phyloP scores from a whole-genome alignment of 2,888 invertebrate genomes.

The Drosophila percnosoma region DNA sequence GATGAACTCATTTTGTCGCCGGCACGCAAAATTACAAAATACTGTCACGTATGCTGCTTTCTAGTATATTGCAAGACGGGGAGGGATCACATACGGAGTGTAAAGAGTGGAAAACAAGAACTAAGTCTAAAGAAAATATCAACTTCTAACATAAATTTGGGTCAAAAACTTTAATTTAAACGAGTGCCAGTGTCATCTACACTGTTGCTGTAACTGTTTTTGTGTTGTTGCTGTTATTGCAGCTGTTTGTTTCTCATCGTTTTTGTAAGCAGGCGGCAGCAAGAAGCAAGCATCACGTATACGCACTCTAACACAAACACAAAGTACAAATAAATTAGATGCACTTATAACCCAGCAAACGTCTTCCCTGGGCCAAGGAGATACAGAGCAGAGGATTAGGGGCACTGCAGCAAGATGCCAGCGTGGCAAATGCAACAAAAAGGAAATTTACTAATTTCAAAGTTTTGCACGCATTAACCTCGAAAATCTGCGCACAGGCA shows the following conservation, averaged over 20 bases:
- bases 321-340: slow-evolving; percentile 82
- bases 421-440: slow-evolving; percentile 61
- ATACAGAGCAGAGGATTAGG: background rate
- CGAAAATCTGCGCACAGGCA: slow-evolving; percentile 76
- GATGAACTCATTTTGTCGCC: slow-evolving; percentile 72
- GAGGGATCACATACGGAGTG: slow-evolving; percentile 8
- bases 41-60: slow-evolving; percentile 80
- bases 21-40: slow-evolving; percentile 69
- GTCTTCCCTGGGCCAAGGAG: background rate
- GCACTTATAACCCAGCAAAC: slow-evolving; percentile 58
- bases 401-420: slow-evolving; percentile 29
- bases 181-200: slow-evolving; percentile 69
- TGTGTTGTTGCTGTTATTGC: slow-evolving; percentile 36
- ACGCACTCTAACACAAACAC: slow-evolving; percentile 73
- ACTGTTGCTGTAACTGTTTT: slow-evolving; percentile 34
- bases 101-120: slow-evolving; percentile 6
- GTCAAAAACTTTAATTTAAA: slow-evolving; percentile 79
- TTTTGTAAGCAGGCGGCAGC: slow-evolving; percentile 32
- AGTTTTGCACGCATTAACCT: slow-evolving; percentile 79
- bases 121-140: slow-evolving; percentile 68
- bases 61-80: slow-evolving; percentile 68
- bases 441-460: slow-evolving; percentile 80
- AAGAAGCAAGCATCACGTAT: slow-evolving; percentile 64
- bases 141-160: slow-evolving; percentile 80
- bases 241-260: slow-evolving; percentile 24